Conservation (phyloP, 2,888 invertebrate species). For the Campopleginae sp. region DNA sequence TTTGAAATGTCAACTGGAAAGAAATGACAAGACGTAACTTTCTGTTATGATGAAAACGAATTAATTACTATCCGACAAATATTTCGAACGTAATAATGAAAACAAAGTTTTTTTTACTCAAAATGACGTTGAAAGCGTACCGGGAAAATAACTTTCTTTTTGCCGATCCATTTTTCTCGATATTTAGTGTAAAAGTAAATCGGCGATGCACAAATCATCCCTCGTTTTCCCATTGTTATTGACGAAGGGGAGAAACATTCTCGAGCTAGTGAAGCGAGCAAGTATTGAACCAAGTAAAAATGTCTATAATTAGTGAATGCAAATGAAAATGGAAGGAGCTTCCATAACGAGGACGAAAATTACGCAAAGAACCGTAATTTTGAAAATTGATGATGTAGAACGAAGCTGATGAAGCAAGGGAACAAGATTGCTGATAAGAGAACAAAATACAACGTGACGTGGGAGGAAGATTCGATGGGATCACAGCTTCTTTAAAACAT, state of each 20-base stretch:
- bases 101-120: background rate
- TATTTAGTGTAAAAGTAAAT: slow-evolving; percentile 25
- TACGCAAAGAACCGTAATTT: background rate
- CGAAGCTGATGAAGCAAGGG: background rate
- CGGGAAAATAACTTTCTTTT: background rate
- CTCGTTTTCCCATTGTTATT: slow-evolving; percentile 48
- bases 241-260: slow-evolving; percentile 62
- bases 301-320: background rate
- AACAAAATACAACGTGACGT: background rate
- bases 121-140: background rate
- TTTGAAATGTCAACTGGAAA: too few species aligned
- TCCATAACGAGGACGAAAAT: background rate
- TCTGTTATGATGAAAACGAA: too few species aligned
- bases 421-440: slow-evolving; percentile 23
- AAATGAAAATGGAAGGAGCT: background rate
- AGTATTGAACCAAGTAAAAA: too few species aligned
- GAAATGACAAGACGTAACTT: too few species aligned
- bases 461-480: slow-evolving; percentile 53
- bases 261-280: slow-evolving; percentile 32
- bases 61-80: too few species aligned
- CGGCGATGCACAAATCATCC: slow-evolving; percentile 41
- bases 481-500: slow-evolving; percentile 21
- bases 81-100: background rate
- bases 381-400: background rate
- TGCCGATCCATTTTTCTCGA: slow-evolving; percentile 20